Evolutionary conservation across 1,140 invertebrate species (phyloP).

Genomic region (Aporrectodea caliginosa): DNA sequence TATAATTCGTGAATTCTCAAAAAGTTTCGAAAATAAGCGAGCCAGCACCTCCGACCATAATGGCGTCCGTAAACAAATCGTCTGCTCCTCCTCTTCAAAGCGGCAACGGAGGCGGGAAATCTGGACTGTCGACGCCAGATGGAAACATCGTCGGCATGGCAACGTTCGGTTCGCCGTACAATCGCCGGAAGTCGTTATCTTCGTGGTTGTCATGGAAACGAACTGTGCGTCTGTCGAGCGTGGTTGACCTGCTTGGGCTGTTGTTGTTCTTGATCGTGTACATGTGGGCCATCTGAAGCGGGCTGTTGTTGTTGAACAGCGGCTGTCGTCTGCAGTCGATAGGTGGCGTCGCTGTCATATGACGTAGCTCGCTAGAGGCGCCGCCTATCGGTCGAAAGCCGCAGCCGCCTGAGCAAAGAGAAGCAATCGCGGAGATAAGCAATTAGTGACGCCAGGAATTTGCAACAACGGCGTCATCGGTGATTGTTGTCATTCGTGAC

Average conservation of each 20-base stretch:
- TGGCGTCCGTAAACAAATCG: too few relatives aligned
- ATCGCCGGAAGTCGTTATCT: background rate
- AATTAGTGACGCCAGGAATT: too few relatives aligned
- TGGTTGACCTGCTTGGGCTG: background rate
- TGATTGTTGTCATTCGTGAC: too few relatives aligned
- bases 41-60: too few relatives aligned
- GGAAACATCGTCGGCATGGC: background rate
- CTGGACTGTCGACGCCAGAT: background rate
- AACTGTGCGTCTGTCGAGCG: background rate
- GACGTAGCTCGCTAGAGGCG: background rate
- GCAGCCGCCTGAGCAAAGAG: background rate
- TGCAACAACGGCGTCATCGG: too few relatives aligned
- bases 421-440: background rate
- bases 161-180: background rate
- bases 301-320: background rate
- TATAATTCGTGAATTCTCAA: too few relatives aligned
- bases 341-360: background rate
- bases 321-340: background rate
- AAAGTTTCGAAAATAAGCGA: too few relatives aligned
- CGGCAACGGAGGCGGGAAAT: background rate
- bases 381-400: background rate
- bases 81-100: too few relatives aligned
- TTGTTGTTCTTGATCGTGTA: background rate
- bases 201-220: background rate
- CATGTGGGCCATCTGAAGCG: background rate